A percentile compares a stretch with the other conserved stretches of the same genome.
Evolutionary conservation across 2,113 vertebrate genomes (phyloP).

Genomic region (Oryzias celebensis): DNA sequence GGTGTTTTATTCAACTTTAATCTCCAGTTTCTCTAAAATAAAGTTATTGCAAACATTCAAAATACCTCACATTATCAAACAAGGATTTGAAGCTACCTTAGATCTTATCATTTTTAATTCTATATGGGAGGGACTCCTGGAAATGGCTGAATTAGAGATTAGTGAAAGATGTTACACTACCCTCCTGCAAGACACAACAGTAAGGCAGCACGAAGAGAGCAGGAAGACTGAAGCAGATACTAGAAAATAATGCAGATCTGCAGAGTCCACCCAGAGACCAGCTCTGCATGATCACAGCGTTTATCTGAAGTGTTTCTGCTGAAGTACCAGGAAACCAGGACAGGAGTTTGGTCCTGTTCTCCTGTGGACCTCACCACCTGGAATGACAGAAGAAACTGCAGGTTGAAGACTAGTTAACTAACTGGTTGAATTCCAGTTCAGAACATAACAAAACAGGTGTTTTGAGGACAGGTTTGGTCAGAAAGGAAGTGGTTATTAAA

Average conservation of each 20-base stretch:
- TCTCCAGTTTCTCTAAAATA: no score
- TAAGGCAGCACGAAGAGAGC: conserved; percentile 51
- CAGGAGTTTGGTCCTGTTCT: conserved; percentile 36
- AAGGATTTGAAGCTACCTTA: no score
- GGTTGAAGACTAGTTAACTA: conserved; percentile 1
- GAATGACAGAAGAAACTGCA: conserved; percentile 36
- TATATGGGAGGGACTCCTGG: no score
- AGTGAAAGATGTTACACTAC: conserved; percentile 16
- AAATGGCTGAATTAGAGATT: background rate
- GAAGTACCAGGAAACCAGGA: conserved; percentile 19
- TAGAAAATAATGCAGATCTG: no score
- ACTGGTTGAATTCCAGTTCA: conserved; percentile 12
- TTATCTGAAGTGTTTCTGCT: no score
- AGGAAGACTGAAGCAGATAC: conserved; percentile 3
- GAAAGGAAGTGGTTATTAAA: conserved; percentile 6
- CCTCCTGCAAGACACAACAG: conserved; percentile 44
- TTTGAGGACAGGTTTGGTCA: no score
- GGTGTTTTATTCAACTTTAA: no score
- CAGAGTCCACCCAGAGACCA: no score
- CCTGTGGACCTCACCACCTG: background rate
- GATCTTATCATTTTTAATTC: no score
- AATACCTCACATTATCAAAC: no score
- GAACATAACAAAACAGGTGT: conserved; percentile 6
- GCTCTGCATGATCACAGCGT: no score
- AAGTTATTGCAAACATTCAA: no score